These are phyloP conservation scores for Leptocoma aspasia DNA, from an alignment of 2,113 vertebrate species.

Conservation along the genomic window DNA sequence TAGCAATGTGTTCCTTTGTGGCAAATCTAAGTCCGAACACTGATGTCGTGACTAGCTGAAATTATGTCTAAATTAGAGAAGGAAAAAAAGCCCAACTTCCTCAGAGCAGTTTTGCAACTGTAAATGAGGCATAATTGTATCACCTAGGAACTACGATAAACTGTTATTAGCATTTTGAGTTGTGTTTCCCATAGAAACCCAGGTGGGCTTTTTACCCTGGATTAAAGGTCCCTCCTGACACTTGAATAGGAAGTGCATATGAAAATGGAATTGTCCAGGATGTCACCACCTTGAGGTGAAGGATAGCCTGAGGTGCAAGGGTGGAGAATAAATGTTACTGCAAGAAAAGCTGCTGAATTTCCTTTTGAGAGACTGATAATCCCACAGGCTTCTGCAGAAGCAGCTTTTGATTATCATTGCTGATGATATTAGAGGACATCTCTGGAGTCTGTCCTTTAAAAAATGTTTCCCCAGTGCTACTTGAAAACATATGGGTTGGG, in stretches of 20 bases:
- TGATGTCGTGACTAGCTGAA: not conserved
- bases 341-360: conserved; percentile 45
- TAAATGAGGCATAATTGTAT: not conserved
- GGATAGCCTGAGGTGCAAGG: not conserved
- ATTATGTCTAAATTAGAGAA: not conserved
- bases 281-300: not conserved
- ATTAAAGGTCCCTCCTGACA: not conserved
- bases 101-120: not conserved
- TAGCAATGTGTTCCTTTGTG: not conserved
- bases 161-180: not conserved
- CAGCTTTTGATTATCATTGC: conserved; percentile 62
- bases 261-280: not conserved
- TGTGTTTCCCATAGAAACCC: not conserved
- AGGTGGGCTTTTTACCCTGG: not conserved
- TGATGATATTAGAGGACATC: conserved; percentile 62
- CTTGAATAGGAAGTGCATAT: not conserved
- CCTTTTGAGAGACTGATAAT: conserved; percentile 51
- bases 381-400: conserved; percentile 38
- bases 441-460: conserved; percentile 63
- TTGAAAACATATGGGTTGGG: conserved; percentile 65
- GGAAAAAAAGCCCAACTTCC: not conserved
- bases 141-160: not conserved
- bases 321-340: conserved; percentile 17
- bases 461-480: conserved; percentile 55
- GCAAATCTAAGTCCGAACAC: not conserved